Percentiles rank a stretch among this genome's conserved stretches.
These are phyloP conservation scores for Plectrocnemia conspersa DNA, from an alignment of 1,140 invertebrate genomes.

Conservation along the genomic window DNA sequence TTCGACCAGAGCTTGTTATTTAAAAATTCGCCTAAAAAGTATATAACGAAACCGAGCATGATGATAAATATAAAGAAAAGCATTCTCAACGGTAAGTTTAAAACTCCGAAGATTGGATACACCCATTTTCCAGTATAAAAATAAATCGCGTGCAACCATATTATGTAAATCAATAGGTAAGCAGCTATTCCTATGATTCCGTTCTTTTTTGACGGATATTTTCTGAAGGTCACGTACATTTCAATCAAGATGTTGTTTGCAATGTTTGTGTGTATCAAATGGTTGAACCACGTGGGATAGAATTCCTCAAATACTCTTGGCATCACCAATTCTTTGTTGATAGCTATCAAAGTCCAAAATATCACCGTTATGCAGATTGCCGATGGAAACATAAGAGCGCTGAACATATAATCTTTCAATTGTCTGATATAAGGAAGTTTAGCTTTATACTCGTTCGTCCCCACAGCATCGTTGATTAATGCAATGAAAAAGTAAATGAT, in stretches of 20 bases:
- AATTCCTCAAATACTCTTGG: slow-evolving; percentile 72
- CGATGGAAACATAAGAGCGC: slow-evolving; percentile 71
- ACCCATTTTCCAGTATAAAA: slow-evolving; percentile 74
- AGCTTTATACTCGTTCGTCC: slow-evolving; percentile 64
- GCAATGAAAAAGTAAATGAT: slow-evolving; percentile 68
- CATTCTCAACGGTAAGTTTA: slow-evolving; percentile 64
- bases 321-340: slow-evolving; percentile 79
- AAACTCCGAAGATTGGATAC: slow-evolving; percentile 75
- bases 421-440: slow-evolving; percentile 62
- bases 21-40: slow-evolving; percentile 64
- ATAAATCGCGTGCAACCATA: slow-evolving; percentile 74
- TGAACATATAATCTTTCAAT: slow-evolving; percentile 68
- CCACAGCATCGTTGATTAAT: slow-evolving; percentile 66
- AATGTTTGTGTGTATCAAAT: slow-evolving; percentile 80
- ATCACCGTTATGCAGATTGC: slow-evolving; percentile 79
- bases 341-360: slow-evolving; percentile 80
- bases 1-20: slow-evolving; percentile 70
- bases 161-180: slow-evolving; percentile 66
- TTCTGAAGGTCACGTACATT: slow-evolving; percentile 63
- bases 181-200: slow-evolving; percentile 56
- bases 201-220: slow-evolving; percentile 60
- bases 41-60: slow-evolving; percentile 56
- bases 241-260: slow-evolving; percentile 68
- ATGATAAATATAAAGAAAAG: slow-evolving; percentile 66
- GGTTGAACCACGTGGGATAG: slow-evolving; percentile 73